These are phyloP conservation scores for Myzus persicae DNA, from an alignment of 1,140 invertebrate genomes.

Conservation along the genomic window DNA sequence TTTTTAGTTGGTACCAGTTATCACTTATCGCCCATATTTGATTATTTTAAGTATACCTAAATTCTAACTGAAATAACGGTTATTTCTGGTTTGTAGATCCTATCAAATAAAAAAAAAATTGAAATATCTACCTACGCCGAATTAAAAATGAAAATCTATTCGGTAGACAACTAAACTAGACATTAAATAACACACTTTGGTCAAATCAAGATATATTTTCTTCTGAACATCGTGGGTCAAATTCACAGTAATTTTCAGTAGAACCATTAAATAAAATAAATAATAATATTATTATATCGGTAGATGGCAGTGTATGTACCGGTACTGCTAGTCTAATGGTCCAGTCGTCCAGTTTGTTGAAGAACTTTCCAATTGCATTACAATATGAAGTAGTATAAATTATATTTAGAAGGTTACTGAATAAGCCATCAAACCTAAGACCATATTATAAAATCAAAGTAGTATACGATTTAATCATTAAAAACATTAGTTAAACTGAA, in stretches of 20 bases:
- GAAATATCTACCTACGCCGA: no score
- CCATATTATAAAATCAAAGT: no score
- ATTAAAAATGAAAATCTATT: not conserved
- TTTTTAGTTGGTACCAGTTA: no score
- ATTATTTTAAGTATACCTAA: no score
- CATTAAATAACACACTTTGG: not conserved
- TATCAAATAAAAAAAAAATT: no score
- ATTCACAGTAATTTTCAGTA: not conserved
- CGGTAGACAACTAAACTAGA: not conserved
- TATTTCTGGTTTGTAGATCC: no score
- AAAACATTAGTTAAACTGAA: no score
- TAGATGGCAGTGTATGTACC: not conserved
- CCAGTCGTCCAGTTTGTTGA: not conserved
- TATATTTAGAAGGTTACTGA: not conserved
- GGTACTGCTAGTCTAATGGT: not conserved
- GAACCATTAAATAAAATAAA: not conserved
- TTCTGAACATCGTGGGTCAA: no score
- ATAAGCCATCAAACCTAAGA: not conserved
- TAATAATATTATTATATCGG: not conserved
- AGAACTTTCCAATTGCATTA: not conserved
- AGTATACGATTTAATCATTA: no score
- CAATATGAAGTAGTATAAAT: not conserved
- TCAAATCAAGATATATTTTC: no score
- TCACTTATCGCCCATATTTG: no score
- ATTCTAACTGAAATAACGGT: no score